Conservation (phyloP, 2,797 vertebrate genomes). For the Anas bahamensis region DNA sequence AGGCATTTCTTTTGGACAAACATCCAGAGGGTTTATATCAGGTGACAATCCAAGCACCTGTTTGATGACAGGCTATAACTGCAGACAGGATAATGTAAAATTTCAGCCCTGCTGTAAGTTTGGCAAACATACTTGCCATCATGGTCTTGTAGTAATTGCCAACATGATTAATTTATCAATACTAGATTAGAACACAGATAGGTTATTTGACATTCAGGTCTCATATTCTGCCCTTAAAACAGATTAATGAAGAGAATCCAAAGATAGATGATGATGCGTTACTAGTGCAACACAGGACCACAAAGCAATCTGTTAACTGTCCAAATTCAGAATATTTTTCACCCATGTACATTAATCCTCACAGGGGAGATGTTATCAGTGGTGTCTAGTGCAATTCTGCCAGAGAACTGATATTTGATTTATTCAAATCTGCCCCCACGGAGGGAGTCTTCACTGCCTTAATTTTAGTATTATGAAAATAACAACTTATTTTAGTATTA, state of each 20-base stretch:
- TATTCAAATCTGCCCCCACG: background rate
- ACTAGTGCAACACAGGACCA: background rate
- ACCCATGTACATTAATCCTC: background rate
- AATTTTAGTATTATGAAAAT: background rate
- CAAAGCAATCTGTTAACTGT: background rate
- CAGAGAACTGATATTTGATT: background rate
- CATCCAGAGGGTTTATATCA: background rate
- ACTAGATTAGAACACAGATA: background rate
- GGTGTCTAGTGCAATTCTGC: background rate
- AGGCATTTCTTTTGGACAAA: background rate
- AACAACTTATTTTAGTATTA: background rate
- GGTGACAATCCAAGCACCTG: background rate
- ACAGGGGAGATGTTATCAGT: background rate
- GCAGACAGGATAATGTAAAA: background rate
- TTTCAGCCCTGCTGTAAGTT: background rate
- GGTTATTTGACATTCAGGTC: background rate
- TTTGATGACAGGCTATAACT: background rate
- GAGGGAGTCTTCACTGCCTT: background rate
- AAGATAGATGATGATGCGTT: background rate
- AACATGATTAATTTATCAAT: background rate
- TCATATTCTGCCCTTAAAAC: background rate
- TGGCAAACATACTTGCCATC: background rate
- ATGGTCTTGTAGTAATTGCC: background rate
- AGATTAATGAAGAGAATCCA: background rate
- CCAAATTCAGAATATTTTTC: background rate